Evolutionary conservation across 2,113 vertebrate species (phyloP), one percentile per base, ranked within the genome.

Genomic region (Toxostoma redivivum): DNA sequence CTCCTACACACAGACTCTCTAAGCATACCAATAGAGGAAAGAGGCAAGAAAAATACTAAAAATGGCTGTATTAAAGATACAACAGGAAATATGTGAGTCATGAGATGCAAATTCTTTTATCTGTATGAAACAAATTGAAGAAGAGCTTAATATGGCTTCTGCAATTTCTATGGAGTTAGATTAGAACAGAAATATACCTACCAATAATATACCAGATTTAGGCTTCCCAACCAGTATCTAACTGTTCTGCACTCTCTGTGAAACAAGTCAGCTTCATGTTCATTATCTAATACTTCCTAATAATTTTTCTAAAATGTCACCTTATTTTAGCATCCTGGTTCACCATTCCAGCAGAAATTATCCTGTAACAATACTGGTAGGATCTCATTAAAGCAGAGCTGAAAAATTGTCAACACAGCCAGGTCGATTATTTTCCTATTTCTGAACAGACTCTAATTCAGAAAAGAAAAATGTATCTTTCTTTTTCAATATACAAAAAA

Each of bases 31-130:
- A 95, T 78, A 81, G 88, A 73, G 57, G 28, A 91, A 17, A 80
- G 44, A 90, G 69, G 88, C 88, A 96, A 95, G 90, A 88, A 92
- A 96, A 95, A 95, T 84, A 93, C 96, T 96, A 97, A 96, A 96
- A 96, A 96, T 88, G 95, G 95, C 91, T 96, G 80, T 94, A 96
- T 96, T 93, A 95, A 96, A 96, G 93, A 96, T 93, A 96, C 94
- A 96, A 91, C 90, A 96, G 96, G 95, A 97, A 96, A 93, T 90
- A 96, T 53, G 84, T 96, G 94, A 96, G 87, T 96, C 96, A 97
- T 81, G 72, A 95, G 80, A 96, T 97, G 95, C 90, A 97, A 97
- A 97, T 95, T 96, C 94, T 92, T 97, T 93, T 95, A 96, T 96
- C 82, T 95, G 65, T 81, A 91, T 74, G 69, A 90, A 93, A 95